phyloP scores from a whole-genome alignment of 1,140 invertebrate species.

The Agrilus planipennis region DNA sequence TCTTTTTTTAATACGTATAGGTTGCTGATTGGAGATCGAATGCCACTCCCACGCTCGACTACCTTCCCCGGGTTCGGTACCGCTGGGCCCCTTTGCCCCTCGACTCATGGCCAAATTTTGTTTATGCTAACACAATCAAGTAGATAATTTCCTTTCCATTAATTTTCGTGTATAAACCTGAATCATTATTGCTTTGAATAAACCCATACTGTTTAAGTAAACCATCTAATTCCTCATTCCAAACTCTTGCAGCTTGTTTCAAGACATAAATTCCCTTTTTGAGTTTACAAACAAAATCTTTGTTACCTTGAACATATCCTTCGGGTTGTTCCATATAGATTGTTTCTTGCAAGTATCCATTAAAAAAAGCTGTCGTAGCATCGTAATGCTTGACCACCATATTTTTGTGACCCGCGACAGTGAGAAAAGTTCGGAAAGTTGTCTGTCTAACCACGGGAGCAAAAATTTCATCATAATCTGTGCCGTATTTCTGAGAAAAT shows the following conservation, averaged over 20 bases:
- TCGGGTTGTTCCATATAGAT: constrained; percentile 27
- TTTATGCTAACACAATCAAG: no score
- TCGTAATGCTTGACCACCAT: constrained; percentile 13
- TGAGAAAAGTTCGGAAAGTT: constrained; percentile 21
- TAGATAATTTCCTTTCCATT: not conserved
- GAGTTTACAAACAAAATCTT: constrained; percentile 20
- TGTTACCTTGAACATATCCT: constrained; percentile 14
- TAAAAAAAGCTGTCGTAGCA: constrained; percentile 20
- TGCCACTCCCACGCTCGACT: no score
- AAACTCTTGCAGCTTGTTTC: constrained; percentile 23
- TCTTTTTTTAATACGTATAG: no score
- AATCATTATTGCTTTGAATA: not conserved
- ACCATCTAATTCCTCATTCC: constrained; percentile 26
- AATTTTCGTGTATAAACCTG: not conserved
- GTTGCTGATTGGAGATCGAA: no score
- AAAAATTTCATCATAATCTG: constrained; percentile 18
- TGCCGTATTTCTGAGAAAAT: not conserved
- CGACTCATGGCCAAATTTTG: no score
- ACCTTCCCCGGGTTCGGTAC: no score
- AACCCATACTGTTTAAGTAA: constrained; percentile 6
- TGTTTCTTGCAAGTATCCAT: constrained; percentile 18
- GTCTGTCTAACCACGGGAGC: constrained; percentile 19
- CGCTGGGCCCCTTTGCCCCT: no score
- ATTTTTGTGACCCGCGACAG: constrained; percentile 5
- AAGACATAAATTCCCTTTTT: constrained; percentile 26